Evolutionary conservation across 1,140 invertebrate genomes (phyloP).

Genomic region (Marisa cornuarietis): DNA sequence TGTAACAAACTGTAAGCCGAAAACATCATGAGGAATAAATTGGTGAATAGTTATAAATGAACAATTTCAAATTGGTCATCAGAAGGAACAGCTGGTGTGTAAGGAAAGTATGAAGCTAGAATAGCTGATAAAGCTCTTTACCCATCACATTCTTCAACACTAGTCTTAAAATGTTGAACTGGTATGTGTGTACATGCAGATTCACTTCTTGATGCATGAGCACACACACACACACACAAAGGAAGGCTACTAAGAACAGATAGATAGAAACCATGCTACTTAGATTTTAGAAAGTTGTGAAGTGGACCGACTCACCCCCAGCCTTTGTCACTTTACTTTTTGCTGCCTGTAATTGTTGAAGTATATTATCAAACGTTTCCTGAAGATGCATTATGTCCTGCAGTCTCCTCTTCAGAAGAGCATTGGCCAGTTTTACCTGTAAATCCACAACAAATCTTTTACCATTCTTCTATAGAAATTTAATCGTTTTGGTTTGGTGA

Average conservation of each 20-base stretch:
- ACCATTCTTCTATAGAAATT: neutral
- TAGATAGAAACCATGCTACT: too few relatives aligned
- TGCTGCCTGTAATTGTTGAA: constrained; percentile 8
- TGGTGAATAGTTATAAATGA: too few relatives aligned
- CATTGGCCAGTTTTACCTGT: constrained; percentile 45
- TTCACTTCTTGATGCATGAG: neutral
- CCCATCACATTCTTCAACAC: too few relatives aligned
- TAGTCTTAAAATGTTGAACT: neutral
- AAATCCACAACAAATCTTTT: neutral
- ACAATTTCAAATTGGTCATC: too few relatives aligned
- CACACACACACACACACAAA: neutral
- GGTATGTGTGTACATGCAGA: neutral
- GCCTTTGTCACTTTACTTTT: constrained; percentile 1
- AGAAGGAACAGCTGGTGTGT: too few relatives aligned
- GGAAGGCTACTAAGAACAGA: neutral
- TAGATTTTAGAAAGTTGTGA: too few relatives aligned
- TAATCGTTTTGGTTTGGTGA: neutral
- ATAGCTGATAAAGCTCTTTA: too few relatives aligned
- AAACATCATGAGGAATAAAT: too few relatives aligned
- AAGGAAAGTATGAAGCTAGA: too few relatives aligned
- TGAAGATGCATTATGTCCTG: constrained; percentile 26
- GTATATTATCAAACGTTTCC: constrained; percentile 26
- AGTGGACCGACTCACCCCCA: constrained; percentile 1
- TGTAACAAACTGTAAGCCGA: too few relatives aligned
- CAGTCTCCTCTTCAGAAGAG: constrained; percentile 29